Base-by-base conservation (phyloP, 2,888 invertebrate genomes). In the Spatulosminthurus flaviceps region DNA sequence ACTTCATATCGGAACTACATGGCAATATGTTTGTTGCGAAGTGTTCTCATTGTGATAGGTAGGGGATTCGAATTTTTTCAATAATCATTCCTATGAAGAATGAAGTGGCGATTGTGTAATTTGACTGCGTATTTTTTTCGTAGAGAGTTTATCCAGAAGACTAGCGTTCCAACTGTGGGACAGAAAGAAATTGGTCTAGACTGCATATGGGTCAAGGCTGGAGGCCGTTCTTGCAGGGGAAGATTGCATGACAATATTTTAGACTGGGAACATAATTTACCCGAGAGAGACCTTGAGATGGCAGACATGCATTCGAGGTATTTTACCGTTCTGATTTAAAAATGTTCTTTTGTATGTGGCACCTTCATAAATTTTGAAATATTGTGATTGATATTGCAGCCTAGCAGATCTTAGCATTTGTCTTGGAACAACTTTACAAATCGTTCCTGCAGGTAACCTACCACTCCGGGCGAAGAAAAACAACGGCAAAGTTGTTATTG, bases 11-110 rank as follows among this genome's bases (percentile, higher is more conserved):
- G 13, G 98, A 99, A 88, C 90, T 99, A 70, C 99, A 99, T 89
- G 99, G 99, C 0, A 98, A 99, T 88, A 97, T 99, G 94, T 99
- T 97, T 89, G 91, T 95, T 42, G 97, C 97, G 87, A 93, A 96
- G 87, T 99, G 99, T 87, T 92, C 92, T 87, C 91, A 92, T 85
- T 99, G 99, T 89, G 92, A 93, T 88, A 92, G 90, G 92, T 93
- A 79, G 77, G 26, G 26, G 19, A 4, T 4, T 34, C 4, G 9
- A 34, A 34, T 4, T 61, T 61, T 5, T 7, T n/a, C 13, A 11
- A 61, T 22, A 61, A n/a, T 21, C 4, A 61, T 21, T 7, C 4
- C 4, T 2, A 22, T 61, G 13, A 61, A 61, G 13, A 61, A 13
- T 13, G 13, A 61, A 2, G 61, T 22, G 34, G 9, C 9, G 9